Percentiles rank a stretch among this genome's conserved stretches.
Evolutionary conservation across 1,140 invertebrate genomes (phyloP).

Genomic region (Coelopa frigida): DNA sequence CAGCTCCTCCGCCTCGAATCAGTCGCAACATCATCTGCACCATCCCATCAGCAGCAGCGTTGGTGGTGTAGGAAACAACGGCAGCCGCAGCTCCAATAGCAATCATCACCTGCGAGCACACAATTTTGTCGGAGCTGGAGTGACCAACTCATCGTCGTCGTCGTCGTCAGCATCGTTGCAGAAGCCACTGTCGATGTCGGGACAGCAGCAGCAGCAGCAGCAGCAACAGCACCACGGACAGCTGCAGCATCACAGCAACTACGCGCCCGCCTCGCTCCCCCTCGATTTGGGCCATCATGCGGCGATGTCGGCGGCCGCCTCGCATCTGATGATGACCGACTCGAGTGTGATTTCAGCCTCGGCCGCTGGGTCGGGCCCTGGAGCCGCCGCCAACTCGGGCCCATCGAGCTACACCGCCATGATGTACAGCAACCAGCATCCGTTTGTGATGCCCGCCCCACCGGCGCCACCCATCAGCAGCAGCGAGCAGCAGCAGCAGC

Average conservation of each 20-base stretch:
- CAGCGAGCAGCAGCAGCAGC: slow-evolving; percentile 10
- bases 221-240: neutral
- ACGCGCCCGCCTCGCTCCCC: slow-evolving; percentile 26
- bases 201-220: neutral
- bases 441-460: slow-evolving; percentile 13
- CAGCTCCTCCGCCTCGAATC: slow-evolving; percentile 15
- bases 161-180: slow-evolving; percentile 4
- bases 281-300: slow-evolving; percentile 23
- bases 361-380: slow-evolving; percentile 22
- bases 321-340: slow-evolving; percentile 42
- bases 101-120: neutral
- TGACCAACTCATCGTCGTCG: slow-evolving; percentile 7
- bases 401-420: slow-evolving; percentile 19
- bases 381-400: slow-evolving; percentile 6
- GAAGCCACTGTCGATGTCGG: neutral
- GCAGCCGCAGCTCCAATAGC: slow-evolving; percentile 1
- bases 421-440: slow-evolving; percentile 14
- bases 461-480: slow-evolving; percentile 17
- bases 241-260: slow-evolving; percentile 15
- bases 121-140: neutral
- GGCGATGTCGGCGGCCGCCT: slow-evolving; percentile 28
- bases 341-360: slow-evolving; percentile 40
- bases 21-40: slow-evolving; percentile 18
- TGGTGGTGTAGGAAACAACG: neutral
- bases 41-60: slow-evolving; percentile 10